A percentile compares a stretch with the other conserved stretches of the same genome.
These are phyloP conservation scores for Gorsachius goisagi DNA, from an alignment of 2,113 vertebrate genomes.

Conservation along the genomic window DNA sequence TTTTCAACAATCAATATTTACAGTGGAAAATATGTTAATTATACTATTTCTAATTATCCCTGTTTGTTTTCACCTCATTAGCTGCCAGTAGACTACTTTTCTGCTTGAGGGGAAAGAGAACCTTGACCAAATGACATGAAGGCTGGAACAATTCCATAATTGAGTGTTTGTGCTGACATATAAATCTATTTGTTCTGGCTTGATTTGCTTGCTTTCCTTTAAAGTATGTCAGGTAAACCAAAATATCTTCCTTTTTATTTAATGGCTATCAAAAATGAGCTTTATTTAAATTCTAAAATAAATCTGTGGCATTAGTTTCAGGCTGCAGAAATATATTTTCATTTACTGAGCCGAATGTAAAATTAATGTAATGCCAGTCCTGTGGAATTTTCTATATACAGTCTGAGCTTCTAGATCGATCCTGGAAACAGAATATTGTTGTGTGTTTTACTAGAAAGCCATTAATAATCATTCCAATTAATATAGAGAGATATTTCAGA, in stretches of 20 bases:
- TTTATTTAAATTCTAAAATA: conserved; percentile 8
- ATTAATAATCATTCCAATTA: background rate
- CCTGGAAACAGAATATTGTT: background rate
- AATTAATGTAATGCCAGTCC: background rate
- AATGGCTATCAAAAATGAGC: background rate
- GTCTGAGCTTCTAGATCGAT: background rate
- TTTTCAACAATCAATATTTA: conserved; percentile 23
- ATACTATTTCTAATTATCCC: background rate
- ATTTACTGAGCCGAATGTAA: background rate
- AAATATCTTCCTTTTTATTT: conserved; percentile 1
- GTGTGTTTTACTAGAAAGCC: background rate
- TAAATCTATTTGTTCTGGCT: conserved; percentile 19
- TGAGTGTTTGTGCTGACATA: background rate
- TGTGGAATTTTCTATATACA: background rate
- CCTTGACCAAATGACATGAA: conserved; percentile 36
- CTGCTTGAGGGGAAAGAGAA: background rate
- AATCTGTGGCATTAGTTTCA: background rate
- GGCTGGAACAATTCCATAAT: conserved; percentile 4
- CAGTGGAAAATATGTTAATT: conserved; percentile 7
- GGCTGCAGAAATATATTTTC: background rate
- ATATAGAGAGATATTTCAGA: background rate
- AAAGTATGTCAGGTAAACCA: background rate
- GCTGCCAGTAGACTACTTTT: background rate
- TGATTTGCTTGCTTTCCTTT: conserved; percentile 7
- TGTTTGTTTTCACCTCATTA: conserved; percentile 52